Base-by-base conservation (phyloP, 2,888 invertebrate genomes). In the Meghimatium bilineatum region DNA sequence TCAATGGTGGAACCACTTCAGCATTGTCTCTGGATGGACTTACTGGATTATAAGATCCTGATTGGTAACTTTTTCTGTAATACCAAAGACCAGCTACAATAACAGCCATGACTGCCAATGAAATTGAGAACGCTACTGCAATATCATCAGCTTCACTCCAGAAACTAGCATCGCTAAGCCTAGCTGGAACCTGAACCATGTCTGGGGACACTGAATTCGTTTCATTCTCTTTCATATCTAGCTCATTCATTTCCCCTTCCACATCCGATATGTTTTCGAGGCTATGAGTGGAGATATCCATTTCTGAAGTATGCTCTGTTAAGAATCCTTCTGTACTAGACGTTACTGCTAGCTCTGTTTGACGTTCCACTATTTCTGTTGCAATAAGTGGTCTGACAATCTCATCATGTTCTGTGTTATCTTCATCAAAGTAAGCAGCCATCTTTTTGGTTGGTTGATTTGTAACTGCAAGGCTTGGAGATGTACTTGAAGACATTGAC, bases 21-120 rank as follows among this genome's bases (percentile, higher is more conserved):
- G 20, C 17, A 32, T 26, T 44, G 12, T 72, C 72, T 34, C 1
- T 23, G 1, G 76, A 12, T n/a, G 38, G 34, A 14, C 12, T 34
- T 14, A 36, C 63, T 6, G 76, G 26, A n/a, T 36, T 76, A 38
- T 76, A 76, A 14, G 63, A 77, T 26, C 76, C 76, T 14, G 66
- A 66, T 5, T 29, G 66, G 29, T 29, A 34, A 49, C 44, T n/a
- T 44, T 78, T 78, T 29, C 66, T 78, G 49, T 78, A 78, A 17
- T 67, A 23, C 66, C 66, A 78, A 44, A 78, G 17, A 8, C 78
- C 78, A 66, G 78, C 29, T 44, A 67, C 1, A n/a, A 67, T 44
- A 20, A 66, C 66, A 20, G 36, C 14, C 44, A 67, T n/a, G 10
- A 78, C 26, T 29, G 44, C 78, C 49, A 67, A 10, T 14, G 67